Percentiles rank a stretch among this genome's conserved stretches.
These are phyloP conservation scores for Sebastolobus altivelis DNA, from an alignment of 2,797 vertebrate genomes.

Conservation along the genomic window DNA sequence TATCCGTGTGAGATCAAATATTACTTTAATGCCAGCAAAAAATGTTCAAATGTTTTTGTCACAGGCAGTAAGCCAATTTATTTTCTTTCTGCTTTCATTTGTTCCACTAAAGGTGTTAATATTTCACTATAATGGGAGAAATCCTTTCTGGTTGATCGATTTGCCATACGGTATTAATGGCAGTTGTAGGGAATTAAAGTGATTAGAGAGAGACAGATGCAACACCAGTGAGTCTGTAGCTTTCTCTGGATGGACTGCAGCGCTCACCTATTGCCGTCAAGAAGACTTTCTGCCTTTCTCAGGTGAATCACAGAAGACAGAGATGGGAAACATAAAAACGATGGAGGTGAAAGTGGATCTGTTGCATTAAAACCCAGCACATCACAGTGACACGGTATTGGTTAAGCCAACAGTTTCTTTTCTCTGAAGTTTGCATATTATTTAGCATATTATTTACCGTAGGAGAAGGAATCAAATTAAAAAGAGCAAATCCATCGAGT, in stretches of 20 bases:
- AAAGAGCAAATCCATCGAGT: not conserved
- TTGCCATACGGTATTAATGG: conserved; percentile 35
- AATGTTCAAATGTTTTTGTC: conserved; percentile 30
- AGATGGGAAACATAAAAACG: conserved; percentile 17
- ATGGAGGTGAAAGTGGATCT: conserved; percentile 9
- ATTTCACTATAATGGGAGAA: conserved; percentile 45
- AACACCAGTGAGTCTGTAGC: not conserved
- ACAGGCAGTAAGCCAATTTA: conserved; percentile 27
- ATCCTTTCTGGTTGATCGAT: conserved; percentile 35
- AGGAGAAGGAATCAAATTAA: not conserved
- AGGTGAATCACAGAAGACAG: conserved; percentile 11
- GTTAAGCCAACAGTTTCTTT: not conserved
- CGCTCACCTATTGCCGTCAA: not conserved
- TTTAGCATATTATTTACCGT: not conserved
- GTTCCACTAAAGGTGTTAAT: conserved; percentile 49
- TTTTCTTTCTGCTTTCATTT: conserved; percentile 41
- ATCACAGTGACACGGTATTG: not conserved
- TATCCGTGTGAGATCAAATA: conserved; percentile 48
- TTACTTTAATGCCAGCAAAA: conserved; percentile 44
- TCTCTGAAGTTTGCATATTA: not conserved
- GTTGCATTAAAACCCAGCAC: not conserved
- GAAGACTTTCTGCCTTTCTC: conserved; percentile 10
- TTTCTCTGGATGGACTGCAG: not conserved
- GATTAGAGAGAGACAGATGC: conserved; percentile 33
- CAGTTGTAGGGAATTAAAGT: conserved; percentile 38